Evolutionary conservation across 2,888 invertebrate genomes (phyloP).

Genomic region (Cistogaster globosa): DNA sequence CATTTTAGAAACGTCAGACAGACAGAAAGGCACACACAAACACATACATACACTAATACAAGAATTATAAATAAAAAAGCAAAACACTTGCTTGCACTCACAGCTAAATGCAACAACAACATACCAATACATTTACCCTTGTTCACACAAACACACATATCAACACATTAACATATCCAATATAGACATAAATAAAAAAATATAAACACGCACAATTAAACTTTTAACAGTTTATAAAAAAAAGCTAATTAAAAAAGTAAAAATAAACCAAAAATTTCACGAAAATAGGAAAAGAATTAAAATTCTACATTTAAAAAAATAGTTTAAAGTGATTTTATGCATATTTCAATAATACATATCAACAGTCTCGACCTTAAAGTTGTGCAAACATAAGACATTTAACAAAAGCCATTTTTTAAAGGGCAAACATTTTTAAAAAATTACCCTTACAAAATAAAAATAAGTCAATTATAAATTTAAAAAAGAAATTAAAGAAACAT

Average conservation of each 20-base stretch:
- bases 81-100: conserved; percentile 39
- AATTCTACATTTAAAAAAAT: neutral
- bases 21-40: conserved; percentile 61
- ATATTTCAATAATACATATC: conserved; percentile 60
- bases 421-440: conserved; percentile 3
- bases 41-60: conserved; percentile 28
- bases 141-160: conserved; percentile 30
- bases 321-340: conserved; percentile 10
- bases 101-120: conserved; percentile 39
- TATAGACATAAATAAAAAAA: conserved; percentile 8
- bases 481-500: neutral
- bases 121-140: conserved; percentile 58
- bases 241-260: neutral
- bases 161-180: conserved; percentile 42
- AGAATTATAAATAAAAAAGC: conserved; percentile 17
- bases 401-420: conserved; percentile 17
- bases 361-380: conserved; percentile 52
- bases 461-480: conserved; percentile 31
- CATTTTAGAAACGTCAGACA: conserved; percentile 62
- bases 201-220: conserved; percentile 43
- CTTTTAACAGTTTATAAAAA: conserved; percentile 15
- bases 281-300: neutral
- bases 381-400: conserved; percentile 36
- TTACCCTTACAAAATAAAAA: conserved; percentile 5
- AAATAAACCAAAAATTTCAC: conserved; percentile 23